phyloP scores from a whole-genome alignment of 2,113 vertebrate genomes.

The Bothrops jararaca region DNA sequence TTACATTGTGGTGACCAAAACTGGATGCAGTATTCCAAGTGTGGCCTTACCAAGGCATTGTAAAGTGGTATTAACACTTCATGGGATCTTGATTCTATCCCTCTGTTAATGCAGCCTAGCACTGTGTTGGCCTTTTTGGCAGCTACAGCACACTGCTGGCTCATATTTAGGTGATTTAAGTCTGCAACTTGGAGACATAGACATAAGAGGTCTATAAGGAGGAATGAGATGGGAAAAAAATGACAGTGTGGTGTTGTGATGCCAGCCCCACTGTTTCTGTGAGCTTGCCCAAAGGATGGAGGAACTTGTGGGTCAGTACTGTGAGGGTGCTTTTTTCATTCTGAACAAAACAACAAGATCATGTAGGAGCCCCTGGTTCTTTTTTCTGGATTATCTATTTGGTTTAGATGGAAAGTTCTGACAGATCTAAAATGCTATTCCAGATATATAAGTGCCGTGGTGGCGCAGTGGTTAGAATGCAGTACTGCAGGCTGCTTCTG shows the following conservation, averaged over 20 bases:
- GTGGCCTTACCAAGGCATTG: too few species aligned
- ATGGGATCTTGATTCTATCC: too few species aligned
- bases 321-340: neutral
- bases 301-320: neutral
- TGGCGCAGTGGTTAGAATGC: neutral
- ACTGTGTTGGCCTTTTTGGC: too few species aligned
- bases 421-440: slow-evolving; percentile 4
- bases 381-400: neutral
- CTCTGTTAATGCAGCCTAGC: too few species aligned
- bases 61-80: too few species aligned
- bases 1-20: too few species aligned
- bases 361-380: neutral
- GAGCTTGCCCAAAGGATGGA: neutral
- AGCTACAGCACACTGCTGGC: too few species aligned
- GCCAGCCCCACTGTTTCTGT: neutral
- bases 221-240: neutral
- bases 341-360: neutral
- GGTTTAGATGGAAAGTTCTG: too few species aligned
- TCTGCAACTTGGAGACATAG: neutral
- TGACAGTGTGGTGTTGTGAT: neutral
- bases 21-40: too few species aligned
- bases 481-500: neutral
- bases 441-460: neutral
- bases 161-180: too few species aligned
- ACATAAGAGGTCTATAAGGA: neutral